Percentiles rank a stretch among this genome's conserved stretches.
Conservation (phyloP, 2,888 invertebrate genomes). For the Ctenicera cuprea region DNA sequence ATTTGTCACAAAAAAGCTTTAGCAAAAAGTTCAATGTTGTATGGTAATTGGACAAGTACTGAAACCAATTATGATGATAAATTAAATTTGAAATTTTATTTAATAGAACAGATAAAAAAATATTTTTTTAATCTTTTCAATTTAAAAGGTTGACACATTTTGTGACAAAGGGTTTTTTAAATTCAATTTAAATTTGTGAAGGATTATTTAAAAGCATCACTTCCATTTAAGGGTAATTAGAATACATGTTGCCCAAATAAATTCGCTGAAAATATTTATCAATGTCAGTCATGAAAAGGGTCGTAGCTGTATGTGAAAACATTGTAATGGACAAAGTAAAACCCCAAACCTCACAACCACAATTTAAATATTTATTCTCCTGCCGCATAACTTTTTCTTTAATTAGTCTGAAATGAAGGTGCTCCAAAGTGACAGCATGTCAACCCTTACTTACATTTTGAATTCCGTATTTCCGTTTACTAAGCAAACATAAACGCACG, state of each 20-base stretch:
- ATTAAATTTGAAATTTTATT: too few relatives aligned
- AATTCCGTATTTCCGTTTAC: not conserved
- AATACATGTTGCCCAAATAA: not conserved
- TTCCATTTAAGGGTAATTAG: too few relatives aligned
- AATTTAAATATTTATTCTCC: constrained; percentile 3
- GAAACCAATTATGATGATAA: not conserved
- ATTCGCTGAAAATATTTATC: not conserved
- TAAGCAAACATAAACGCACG: too few relatives aligned
- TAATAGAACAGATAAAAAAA: too few relatives aligned
- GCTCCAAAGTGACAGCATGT: not conserved
- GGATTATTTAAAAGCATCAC: too few relatives aligned
- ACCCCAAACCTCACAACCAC: not conserved
- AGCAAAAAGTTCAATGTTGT: not conserved
- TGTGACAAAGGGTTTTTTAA: too few relatives aligned
- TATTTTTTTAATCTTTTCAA: too few relatives aligned
- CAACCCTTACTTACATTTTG: constrained; percentile 1
- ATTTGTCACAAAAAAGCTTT: not conserved
- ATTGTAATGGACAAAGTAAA: constrained; percentile 8
- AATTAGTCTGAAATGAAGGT: constrained; percentile 1
- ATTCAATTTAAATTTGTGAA: too few relatives aligned
- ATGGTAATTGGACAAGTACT: not conserved
- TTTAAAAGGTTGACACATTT: too few relatives aligned
- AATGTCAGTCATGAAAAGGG: constrained; percentile 6
- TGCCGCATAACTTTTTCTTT: constrained; percentile 7
- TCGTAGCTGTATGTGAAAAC: constrained; percentile 5